Evolutionary conservation across 2,888 invertebrate species (phyloP).

Genomic region (Micoletzkya japonica): DNA sequence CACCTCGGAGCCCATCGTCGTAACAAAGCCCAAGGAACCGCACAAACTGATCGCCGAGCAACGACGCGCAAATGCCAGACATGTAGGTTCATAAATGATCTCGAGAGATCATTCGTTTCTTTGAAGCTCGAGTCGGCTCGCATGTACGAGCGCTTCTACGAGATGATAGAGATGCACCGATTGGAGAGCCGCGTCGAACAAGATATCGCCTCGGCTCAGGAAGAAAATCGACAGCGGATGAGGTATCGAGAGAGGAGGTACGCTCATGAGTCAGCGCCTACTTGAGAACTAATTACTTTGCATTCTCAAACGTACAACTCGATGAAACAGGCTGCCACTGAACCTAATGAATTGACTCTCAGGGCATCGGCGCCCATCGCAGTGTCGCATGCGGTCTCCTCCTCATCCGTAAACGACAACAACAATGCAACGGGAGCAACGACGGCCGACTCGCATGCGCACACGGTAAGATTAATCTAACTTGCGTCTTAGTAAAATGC

Average conservation of each 20-base stretch:
- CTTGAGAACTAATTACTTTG: neutral
- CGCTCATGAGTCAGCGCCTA: neutral
- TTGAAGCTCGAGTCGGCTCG: neutral
- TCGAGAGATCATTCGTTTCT: neutral
- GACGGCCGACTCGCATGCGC: no score
- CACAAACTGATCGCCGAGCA: conserved; percentile 9
- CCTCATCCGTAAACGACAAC: no score
- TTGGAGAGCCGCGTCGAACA: conserved; percentile 13
- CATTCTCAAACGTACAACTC: no score
- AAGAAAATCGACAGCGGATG: no score
- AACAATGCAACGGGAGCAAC: no score
- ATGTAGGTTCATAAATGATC: neutral
- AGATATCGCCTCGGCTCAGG: neutral
- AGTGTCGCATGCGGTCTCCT: no score
- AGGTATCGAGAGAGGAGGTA: conserved; percentile 18
- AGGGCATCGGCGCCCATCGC: no score
- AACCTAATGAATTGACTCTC: no score
- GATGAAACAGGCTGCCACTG: no score
- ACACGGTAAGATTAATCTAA: no score
- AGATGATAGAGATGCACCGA: conserved; percentile 40
- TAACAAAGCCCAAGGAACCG: conserved; percentile 32
- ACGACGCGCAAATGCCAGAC: conserved; percentile 1
- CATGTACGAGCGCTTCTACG: conserved; percentile 28
- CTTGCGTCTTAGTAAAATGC: no score
- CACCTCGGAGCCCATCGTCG: conserved; percentile 54